Evolutionary conservation across 2,888 invertebrate genomes (phyloP).

Genomic region (Cancer borealis): DNA sequence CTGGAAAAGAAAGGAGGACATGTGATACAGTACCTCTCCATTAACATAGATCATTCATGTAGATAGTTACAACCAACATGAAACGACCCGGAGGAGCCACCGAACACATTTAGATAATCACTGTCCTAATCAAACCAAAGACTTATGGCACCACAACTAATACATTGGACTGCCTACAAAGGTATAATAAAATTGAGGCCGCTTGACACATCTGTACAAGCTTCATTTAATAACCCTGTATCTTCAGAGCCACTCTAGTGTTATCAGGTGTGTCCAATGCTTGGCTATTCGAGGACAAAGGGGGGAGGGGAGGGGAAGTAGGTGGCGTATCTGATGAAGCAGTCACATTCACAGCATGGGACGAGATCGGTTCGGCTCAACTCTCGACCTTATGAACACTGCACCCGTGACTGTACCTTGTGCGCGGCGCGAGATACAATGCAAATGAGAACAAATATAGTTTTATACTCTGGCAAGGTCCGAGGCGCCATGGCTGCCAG

Average conservation of each 20-base stretch:
- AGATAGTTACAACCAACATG: not conserved
- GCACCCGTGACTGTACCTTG: not conserved
- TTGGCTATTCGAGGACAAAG: constrained; percentile 31
- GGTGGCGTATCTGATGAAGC: constrained; percentile 15
- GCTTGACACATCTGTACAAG: not conserved
- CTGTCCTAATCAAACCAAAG: not conserved
- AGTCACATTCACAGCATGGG: not conserved
- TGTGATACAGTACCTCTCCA: not conserved
- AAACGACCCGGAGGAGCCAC: not conserved
- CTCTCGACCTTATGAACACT: not conserved
- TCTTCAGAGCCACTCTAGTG: not conserved
- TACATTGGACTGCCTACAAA: not conserved
- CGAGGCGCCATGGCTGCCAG: constrained; percentile 22
- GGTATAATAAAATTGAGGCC: not conserved
- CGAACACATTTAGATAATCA: not conserved
- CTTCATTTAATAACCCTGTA: not conserved
- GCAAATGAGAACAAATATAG: constrained; percentile 18
- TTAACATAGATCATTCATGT: not conserved
- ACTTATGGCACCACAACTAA: not conserved
- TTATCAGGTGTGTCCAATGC: not conserved
- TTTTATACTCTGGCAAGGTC: not conserved
- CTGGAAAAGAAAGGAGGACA: not conserved
- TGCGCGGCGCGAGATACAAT: constrained; percentile 5
- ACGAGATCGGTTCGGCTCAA: not conserved
- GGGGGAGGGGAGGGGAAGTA: not conserved